phyloP scores from a whole-genome alignment of 2,113 vertebrate species.

The Danio rerio region DNA sequence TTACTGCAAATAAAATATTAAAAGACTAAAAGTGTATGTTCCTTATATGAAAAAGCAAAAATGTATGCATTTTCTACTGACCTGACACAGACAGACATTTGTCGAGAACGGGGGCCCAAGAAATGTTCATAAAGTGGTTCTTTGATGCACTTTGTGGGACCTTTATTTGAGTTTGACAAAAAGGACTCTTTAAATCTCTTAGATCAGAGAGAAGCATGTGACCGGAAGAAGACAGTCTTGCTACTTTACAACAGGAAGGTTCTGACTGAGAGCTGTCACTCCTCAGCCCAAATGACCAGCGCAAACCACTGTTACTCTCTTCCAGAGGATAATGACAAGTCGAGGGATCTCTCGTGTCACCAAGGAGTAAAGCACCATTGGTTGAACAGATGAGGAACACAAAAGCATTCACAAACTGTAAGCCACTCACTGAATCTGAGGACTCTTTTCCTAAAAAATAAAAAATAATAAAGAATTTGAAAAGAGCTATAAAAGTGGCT shows the following conservation, averaged over 20 bases:
- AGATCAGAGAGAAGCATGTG: constrained; percentile 76
- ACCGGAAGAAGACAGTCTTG: constrained; percentile 76
- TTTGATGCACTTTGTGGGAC: constrained; percentile 14
- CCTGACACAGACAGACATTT: constrained; percentile 83
- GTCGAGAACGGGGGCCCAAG: constrained; percentile 83
- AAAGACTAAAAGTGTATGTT: background rate
- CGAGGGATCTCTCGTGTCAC: constrained; percentile 72
- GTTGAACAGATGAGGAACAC: constrained; percentile 76
- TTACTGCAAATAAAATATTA: background rate
- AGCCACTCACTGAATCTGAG: constrained; percentile 72
- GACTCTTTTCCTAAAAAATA: constrained; percentile 57
- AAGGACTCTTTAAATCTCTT: constrained; percentile 63
- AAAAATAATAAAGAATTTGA: background rate
- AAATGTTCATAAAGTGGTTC: constrained; percentile 70
- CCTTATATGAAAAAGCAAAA: background rate
- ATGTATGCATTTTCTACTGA: constrained; percentile 55
- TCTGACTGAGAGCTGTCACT: constrained; percentile 29
- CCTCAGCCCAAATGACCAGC: constrained; percentile 75
- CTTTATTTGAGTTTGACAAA: constrained; percentile 70
- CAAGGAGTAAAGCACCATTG: constrained; percentile 76
- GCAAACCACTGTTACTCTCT: accelerated
- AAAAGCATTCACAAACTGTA: constrained; percentile 74
- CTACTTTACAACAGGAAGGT: constrained; percentile 53
- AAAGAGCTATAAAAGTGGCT: background rate
- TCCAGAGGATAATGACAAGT: background rate